phyloP scores from a whole-genome alignment of 2,113 vertebrate species.

The Fregetta grallaria region DNA sequence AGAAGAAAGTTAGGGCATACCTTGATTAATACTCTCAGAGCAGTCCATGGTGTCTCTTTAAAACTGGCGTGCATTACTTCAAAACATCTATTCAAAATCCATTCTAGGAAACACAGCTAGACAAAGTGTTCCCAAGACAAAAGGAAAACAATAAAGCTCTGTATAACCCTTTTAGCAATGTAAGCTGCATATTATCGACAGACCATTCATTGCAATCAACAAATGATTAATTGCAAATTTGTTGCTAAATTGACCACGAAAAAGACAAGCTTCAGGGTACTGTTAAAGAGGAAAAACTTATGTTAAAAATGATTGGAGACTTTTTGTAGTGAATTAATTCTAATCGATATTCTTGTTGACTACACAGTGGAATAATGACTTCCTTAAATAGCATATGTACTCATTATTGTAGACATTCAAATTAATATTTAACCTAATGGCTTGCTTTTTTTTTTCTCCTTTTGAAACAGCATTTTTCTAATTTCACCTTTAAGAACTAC shows the following conservation, averaged over 20 bases:
- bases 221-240: slow-evolving; percentile 80
- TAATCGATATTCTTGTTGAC: slow-evolving; percentile 77
- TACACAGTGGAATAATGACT: slow-evolving; percentile 70
- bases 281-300: slow-evolving; percentile 72
- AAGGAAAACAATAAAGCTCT: slow-evolving; percentile 72
- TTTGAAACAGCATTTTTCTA: slow-evolving; percentile 52
- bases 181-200: slow-evolving; percentile 72
- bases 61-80: slow-evolving; percentile 70
- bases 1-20: slow-evolving; percentile 78
- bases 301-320: slow-evolving; percentile 71
- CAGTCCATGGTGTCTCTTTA: slow-evolving; percentile 74
- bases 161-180: slow-evolving; percentile 73
- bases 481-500: slow-evolving; percentile 43
- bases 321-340: slow-evolving; percentile 75
- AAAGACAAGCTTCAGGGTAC: slow-evolving; percentile 63
- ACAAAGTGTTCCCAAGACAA: slow-evolving; percentile 75
- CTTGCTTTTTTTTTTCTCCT: background rate
- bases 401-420: slow-evolving; percentile 72
- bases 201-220: slow-evolving; percentile 73
- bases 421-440: slow-evolving; percentile 79
- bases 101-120: slow-evolving; percentile 72
- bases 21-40: slow-evolving; percentile 74
- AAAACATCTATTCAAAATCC: slow-evolving; percentile 75
- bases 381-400: slow-evolving; percentile 71
- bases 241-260: slow-evolving; percentile 74